Evolutionary conservation across 1,140 invertebrate genomes (phyloP).

Genomic region (Lepeophtheirus salmonis): DNA sequence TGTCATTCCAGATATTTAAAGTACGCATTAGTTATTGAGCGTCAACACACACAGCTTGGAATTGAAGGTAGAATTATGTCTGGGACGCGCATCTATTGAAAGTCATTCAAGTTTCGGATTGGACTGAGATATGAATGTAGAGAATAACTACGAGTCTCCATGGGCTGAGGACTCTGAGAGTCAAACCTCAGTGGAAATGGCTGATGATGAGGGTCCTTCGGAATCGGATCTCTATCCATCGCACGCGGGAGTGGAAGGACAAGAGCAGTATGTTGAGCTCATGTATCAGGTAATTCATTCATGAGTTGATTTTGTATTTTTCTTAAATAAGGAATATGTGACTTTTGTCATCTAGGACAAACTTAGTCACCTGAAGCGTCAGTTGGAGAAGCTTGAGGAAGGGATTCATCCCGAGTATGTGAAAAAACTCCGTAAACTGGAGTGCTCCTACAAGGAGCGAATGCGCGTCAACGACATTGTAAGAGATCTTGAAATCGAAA

Average conservation of each 20-base stretch:
- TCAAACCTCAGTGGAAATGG: too few species aligned
- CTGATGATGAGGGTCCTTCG: neutral
- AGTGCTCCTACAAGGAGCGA: conserved; percentile 29
- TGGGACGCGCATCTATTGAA: too few species aligned
- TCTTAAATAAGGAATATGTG: too few species aligned
- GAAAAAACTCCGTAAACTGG: conserved; percentile 55
- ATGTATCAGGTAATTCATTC: neutral
- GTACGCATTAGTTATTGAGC: too few species aligned
- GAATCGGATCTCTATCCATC: neutral
- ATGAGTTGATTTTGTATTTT: too few species aligned
- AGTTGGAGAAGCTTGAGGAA: conserved; percentile 66
- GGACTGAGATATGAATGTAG: too few species aligned
- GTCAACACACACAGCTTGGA: too few species aligned
- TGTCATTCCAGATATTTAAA: too few species aligned
- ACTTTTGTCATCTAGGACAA: conserved; percentile 60
- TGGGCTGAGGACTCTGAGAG: too few species aligned
- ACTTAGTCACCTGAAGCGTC: conserved; percentile 65
- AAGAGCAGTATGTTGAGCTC: neutral
- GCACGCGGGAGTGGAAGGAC: neutral
- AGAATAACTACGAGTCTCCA: too few species aligned
- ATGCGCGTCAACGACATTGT: conserved; percentile 61
- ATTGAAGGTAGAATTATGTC: too few species aligned
- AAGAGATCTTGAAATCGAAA: conserved; percentile 58
- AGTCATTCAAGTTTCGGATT: too few species aligned
- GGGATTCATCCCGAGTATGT: conserved; percentile 68